Base-by-base conservation (phyloP, 2,888 invertebrate genomes). In the Patella caerulea region DNA sequence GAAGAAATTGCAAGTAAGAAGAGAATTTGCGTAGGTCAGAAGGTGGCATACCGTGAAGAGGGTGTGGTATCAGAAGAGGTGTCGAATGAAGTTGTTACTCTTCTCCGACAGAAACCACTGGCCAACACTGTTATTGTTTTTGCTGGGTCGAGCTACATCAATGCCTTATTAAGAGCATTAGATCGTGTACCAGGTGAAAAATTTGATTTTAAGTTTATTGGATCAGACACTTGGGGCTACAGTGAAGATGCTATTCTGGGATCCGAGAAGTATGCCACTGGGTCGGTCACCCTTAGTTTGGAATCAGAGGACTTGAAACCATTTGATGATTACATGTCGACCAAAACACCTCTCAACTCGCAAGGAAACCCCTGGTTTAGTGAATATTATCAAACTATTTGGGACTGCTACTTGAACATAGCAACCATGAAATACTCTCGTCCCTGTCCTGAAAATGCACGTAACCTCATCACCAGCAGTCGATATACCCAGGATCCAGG, bases 281-380 rank as follows among this genome's bases (percentile, higher is more conserved):
- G 83, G 4, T 84, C 88, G 0, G 80, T 90, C 3, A 87, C 88
- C 4, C 74, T 89, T 45, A 83, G 83, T 45, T 79, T 89, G 52
- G 87, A 89, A 80, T 81, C 85, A 9, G 76, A 82, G 9, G 87
- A 89, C 78, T 74, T 88, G 17, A 71, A 79, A 19, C 86, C 77
- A 29, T 90, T 90, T 83, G 88, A 90, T 75, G 71, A 78, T 3
- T 89, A 89, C 79, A 81, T 90, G 29, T 79, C 82, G 45, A 79
- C 81, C 14, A 89, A 88, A 77, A 85, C 82, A 11, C 85, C 87
- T 29, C 83, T 85, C 29, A 88, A 85, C 77, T 85, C 91, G 70
- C 85, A 85, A 3, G 86, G 89, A 71, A 92, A 92, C 81, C 92
- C 92, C 0, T 93, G 92, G 92, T 92, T 92, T 84, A 84, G 86